Evolutionary conservation across 2,888 invertebrate species (phyloP).

Genomic region (Xestia ashworthii): DNA sequence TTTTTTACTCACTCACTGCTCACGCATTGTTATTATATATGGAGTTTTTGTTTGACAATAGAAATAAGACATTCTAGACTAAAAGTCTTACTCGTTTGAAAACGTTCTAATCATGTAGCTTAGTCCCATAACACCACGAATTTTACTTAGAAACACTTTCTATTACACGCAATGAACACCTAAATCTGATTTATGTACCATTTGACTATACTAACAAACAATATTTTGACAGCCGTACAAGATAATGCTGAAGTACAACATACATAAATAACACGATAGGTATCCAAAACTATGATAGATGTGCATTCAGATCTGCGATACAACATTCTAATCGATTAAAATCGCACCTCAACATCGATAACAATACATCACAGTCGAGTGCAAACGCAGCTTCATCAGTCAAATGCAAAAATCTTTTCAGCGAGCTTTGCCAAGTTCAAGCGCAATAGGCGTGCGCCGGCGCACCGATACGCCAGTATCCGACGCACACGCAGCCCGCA

Average conservation of each 20-base stretch:
- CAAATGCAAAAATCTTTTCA: constrained; percentile 83
- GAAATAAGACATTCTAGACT: too few relatives aligned
- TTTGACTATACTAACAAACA: background rate
- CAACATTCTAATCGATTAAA: constrained; percentile 53
- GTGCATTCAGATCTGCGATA: constrained; percentile 41
- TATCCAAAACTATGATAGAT: constrained; percentile 46
- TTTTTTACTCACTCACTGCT: background rate
- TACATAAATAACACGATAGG: constrained; percentile 28
- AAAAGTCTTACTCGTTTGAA: background rate
- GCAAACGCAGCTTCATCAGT: constrained; percentile 61
- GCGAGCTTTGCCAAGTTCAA: constrained; percentile 87
- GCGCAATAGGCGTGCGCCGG: constrained; percentile 76
- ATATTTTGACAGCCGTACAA: constrained; percentile 24
- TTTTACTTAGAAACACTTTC: constrained; percentile 6
- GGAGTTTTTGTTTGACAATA: too few relatives aligned
- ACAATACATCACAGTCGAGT: constrained; percentile 60
- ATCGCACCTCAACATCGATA: constrained; percentile 59
- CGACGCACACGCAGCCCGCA: constrained; percentile 83
- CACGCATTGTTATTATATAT: background rate
- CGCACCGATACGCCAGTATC: constrained; percentile 81
- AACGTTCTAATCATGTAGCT: background rate
- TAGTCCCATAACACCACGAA: background rate
- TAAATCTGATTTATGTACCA: constrained; percentile 4
- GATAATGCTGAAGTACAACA: constrained; percentile 22
- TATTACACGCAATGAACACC: background rate